Conservation (phyloP, 30 jellyfish, hydroid and myxozoan genomes). For the Rhopilema esculentum region DNA sequence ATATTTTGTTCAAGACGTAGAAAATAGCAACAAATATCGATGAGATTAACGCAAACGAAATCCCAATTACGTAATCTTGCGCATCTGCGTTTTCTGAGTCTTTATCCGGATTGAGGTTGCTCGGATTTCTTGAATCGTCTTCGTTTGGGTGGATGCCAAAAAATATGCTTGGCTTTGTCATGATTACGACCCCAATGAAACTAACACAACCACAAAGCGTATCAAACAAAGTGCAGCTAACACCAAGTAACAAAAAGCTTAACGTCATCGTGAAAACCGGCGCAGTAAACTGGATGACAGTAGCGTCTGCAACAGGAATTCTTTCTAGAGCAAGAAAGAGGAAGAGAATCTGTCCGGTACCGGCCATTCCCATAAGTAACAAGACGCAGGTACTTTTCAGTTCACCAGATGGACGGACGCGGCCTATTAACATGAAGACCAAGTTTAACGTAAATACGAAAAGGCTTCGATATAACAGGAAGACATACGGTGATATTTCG, state of each 20-base stretch:
- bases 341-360: conserved; percentile 79
- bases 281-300: conserved; percentile 93
- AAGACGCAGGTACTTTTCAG: conserved; percentile 12
- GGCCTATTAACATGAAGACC: conserved; percentile 76
- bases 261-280: conserved; percentile 85
- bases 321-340: conserved; percentile 76
- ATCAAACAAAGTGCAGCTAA: conserved; percentile 74
- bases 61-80: conserved; percentile 68
- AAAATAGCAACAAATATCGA: conserved; percentile 72
- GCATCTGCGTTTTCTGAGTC: conserved; percentile 41
- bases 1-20: conserved; percentile 73
- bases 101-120: conserved; percentile 45
- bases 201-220: conserved; percentile 81
- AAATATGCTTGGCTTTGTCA: conserved; percentile 86
- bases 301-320: conserved; percentile 85
- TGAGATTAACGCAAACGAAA: conserved; percentile 63
- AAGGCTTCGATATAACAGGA: conserved; percentile 77
- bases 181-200: conserved; percentile 77
- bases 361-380: conserved; percentile 74
- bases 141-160: conserved; percentile 48
- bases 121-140: conserved; percentile 20
- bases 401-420: conserved; percentile 68
- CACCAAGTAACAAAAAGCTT: conserved; percentile 74
- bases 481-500: conserved; percentile 59
- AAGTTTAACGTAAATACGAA: conserved; percentile 40